Evolutionary conservation across 2,113 vertebrate species (phyloP).

Genomic region (Apodemus sylvaticus): DNA sequence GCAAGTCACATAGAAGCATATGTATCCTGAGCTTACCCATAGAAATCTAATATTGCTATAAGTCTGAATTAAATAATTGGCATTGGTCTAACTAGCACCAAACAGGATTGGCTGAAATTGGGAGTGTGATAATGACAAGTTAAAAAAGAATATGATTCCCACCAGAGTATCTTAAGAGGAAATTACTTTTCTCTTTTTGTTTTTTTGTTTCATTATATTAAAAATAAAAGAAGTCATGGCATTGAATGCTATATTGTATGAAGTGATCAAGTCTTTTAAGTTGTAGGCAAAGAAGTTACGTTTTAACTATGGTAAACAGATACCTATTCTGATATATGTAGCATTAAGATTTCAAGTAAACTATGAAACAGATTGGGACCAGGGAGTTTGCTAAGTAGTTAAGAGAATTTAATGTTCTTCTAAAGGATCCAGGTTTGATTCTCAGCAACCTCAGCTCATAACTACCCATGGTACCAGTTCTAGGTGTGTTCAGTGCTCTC

Average conservation of each 20-base stretch:
- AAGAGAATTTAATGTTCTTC: neutral
- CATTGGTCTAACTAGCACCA: neutral
- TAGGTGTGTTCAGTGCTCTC: neutral
- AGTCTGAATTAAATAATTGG: neutral
- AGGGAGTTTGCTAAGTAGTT: neutral
- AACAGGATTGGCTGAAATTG: neutral
- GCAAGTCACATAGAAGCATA: neutral
- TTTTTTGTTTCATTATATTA: neutral
- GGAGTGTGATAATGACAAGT: neutral
- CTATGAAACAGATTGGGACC: neutral
- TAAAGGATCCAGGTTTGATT: neutral
- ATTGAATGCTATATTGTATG: neutral
- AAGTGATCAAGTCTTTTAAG: neutral
- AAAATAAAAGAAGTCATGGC: neutral
- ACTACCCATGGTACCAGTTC: neutral
- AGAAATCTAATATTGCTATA: neutral
- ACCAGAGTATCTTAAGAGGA: conserved; percentile 3
- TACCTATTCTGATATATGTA: neutral
- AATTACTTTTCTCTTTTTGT: conserved; percentile 4
- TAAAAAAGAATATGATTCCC: neutral
- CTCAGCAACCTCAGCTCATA: neutral
- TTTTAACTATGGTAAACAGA: neutral
- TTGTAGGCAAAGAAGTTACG: neutral
- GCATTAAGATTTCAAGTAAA: neutral
- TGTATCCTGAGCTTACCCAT: neutral